A percentile compares a stretch with the other conserved stretches of the same genome.
These are phyloP conservation scores for Axinella damicornis DNA, from an alignment of 37 sponge, comb jelly and placozoan species.

Conservation along the genomic window DNA sequence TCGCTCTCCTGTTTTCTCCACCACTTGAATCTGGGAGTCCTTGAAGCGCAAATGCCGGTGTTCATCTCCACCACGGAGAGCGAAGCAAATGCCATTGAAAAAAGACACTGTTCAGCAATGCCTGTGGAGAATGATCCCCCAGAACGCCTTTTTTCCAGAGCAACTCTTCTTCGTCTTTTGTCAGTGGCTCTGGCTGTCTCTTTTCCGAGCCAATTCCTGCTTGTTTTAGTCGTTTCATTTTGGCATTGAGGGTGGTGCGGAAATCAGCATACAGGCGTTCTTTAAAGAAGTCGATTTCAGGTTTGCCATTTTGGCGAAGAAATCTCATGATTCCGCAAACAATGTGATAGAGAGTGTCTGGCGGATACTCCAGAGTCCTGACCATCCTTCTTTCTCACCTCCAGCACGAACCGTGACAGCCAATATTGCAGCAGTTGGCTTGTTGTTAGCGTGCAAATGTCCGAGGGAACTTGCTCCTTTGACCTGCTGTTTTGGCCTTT, in stretches of 20 bases:
- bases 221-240: neutral
- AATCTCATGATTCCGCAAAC: neutral
- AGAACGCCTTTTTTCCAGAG: neutral
- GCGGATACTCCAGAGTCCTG: neutral
- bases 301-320: neutral
- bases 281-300: neutral
- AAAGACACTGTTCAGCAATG: neutral
- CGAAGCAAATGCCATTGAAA: neutral
- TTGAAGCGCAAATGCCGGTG: neutral
- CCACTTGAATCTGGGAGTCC: neutral
- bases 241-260: neutral
- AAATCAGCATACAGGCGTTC: neutral
- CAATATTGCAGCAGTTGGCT: neutral
- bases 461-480: too few relatives aligned
- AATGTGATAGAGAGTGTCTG: neutral
- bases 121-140: neutral
- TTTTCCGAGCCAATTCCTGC: neutral
- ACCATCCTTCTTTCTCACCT: slow-evolving; percentile 6
- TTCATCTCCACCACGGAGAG: neutral
- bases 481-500: too few relatives aligned
- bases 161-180: neutral
- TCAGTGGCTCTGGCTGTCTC: neutral
- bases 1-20: neutral
- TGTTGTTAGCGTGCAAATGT: too few relatives aligned
- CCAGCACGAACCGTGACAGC: slow-evolving; percentile 4